Base-by-base conservation (phyloP, 2,797 vertebrate species). In the Xenopus petersii region DNA sequence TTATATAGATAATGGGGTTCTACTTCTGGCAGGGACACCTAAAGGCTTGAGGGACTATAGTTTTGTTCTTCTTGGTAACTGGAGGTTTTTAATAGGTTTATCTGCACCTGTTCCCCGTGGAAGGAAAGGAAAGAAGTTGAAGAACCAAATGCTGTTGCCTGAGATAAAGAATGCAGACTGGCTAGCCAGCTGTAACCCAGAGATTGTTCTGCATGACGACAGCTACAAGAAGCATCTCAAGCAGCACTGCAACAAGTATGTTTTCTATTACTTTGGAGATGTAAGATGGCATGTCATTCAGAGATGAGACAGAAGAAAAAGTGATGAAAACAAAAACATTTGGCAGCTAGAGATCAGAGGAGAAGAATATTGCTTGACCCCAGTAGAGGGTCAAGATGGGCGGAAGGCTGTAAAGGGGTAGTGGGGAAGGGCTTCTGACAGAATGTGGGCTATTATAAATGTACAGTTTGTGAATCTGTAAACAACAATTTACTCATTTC, bases 151-250 rank as follows among this genome's bases (percentile, higher is more conserved):
- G 83, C 89, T 93, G 21, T 86, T 94, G 71, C 93, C 95, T 0
- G 97, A 99, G 82, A 86, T 95, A 74, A 97, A 98, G 87, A 96
- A 93, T 0, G 96, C 94, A 0, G 97, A 99, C 83, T 99, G 97
- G 97, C 89, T 99, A 0, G 92, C 90, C 30, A 93, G 94, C 83
- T 99, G 96, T 82, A 99, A 99, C 87, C 97, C 97, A 0, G 97
- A 99, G 81, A 94, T 98, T 49, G 92, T 98, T 49, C 89, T 99
- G 26, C 96, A 98, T 63, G 97, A 98, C 0, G 96, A 98, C 73
- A 97, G 96, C 89, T 99, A 99, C 86, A 99, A 98, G 90, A 99
- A 98, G 58, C 97, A 99, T 86, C 95, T 98, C 71, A 99, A 99
- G 63, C 97, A 98, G 51, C 97, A 98, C 87, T 99, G 97, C 86